Conservation (phyloP, 92 coral and sea anemone species). For the Epizoanthus scotinus region DNA sequence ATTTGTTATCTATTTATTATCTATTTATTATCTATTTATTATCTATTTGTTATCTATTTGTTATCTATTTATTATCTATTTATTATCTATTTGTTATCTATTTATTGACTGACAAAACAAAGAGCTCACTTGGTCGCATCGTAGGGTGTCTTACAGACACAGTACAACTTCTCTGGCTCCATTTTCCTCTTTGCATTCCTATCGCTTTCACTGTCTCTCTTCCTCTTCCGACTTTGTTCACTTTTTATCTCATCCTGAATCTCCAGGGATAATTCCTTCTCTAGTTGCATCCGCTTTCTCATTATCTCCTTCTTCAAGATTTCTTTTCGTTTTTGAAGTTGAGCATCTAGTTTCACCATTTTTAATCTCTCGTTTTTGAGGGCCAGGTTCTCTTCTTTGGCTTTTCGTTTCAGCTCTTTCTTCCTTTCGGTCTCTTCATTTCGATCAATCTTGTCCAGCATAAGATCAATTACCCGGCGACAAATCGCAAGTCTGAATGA, state of each 20-base stretch:
- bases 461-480: slow-evolving; percentile 77
- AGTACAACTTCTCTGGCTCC: slow-evolving; percentile 69
- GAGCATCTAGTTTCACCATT: slow-evolving; percentile 71
- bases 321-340: slow-evolving; percentile 91
- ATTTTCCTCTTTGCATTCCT: slow-evolving; percentile 62
- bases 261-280: slow-evolving; percentile 79
- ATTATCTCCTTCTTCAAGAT: slow-evolving; percentile 81
- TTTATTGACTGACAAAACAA: not conserved
- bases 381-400: slow-evolving; percentile 66
- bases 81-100: too few species aligned
- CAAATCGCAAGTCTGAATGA: slow-evolving; percentile 84
- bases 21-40: too few species aligned
- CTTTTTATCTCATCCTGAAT: slow-evolving; percentile 61
- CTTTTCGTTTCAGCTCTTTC: slow-evolving; percentile 76
- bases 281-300: slow-evolving; percentile 85
- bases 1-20: too few species aligned
- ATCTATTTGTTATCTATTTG: too few species aligned
- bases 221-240: slow-evolving; percentile 48
- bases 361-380: slow-evolving; percentile 76
- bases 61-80: too few species aligned
- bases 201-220: slow-evolving; percentile 57
- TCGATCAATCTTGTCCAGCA: slow-evolving; percentile 88
- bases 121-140: slow-evolving; percentile 75
- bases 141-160: slow-evolving; percentile 93
- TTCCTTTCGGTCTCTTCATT: slow-evolving; percentile 77